Percentiles rank a stretch among this genome's conserved stretches.
phyloP scores from a whole-genome alignment of 2,888 invertebrate genomes.

The Stenodera caucasica region DNA sequence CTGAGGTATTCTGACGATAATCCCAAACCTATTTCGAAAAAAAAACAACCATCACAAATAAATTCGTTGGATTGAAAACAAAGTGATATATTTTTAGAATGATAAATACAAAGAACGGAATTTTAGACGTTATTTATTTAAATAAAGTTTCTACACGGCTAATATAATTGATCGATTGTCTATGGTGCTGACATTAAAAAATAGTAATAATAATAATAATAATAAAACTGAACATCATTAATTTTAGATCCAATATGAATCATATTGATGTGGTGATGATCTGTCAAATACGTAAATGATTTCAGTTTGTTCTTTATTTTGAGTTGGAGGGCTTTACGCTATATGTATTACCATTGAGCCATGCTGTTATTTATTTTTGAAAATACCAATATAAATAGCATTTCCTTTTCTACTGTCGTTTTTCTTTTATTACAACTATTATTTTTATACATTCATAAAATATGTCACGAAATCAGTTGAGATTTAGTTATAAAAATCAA shows the following conservation, averaged over 20 bases:
- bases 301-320: constrained; percentile 8
- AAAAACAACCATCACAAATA: not conserved
- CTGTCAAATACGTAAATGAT: not conserved
- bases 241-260: not conserved
- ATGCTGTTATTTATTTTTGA: not conserved
- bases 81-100: not conserved
- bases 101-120: constrained; percentile 1
- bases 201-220: not conserved
- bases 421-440: no score
- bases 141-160: not conserved
- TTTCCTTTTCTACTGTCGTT: not conserved
- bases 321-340: not conserved
- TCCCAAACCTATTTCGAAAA: constrained; percentile 57
- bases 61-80: not conserved
- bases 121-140: not conserved
- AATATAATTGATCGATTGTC: constrained; percentile 7
- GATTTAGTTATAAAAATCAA: not conserved
- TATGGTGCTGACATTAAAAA: not conserved
- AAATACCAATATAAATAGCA: constrained; percentile 1
- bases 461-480: not conserved
- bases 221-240: not conserved
- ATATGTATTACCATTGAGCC: constrained; percentile 4
- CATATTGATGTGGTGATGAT: constrained; percentile 6
- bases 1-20: constrained; percentile 66
- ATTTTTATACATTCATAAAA: not conserved